A percentile compares a stretch with the other conserved stretches of the same genome.
Conservation (phyloP, 1,140 invertebrate genomes). For the Dinothrombium tinctorium region DNA sequence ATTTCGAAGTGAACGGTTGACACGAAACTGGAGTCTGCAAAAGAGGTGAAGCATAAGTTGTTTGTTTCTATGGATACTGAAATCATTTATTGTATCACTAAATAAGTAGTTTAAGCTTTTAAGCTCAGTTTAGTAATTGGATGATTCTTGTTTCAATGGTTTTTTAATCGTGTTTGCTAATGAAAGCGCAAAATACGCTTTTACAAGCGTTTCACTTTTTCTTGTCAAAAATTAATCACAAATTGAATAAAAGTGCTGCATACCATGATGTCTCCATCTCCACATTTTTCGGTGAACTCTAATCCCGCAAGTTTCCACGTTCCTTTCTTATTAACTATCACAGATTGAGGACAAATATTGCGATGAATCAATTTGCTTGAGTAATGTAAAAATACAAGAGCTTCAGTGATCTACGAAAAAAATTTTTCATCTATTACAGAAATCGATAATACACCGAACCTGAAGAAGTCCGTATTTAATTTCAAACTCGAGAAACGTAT, state of each 20-base stretch:
- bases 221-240: too few relatives aligned
- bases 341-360: constrained; percentile 74
- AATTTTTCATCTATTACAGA: neutral
- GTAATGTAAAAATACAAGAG: constrained; percentile 70
- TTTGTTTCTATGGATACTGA: too few relatives aligned
- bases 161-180: too few relatives aligned
- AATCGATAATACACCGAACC: constrained; percentile 27
- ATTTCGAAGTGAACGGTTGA: constrained; percentile 49
- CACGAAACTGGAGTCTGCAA: neutral
- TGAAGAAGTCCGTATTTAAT: constrained; percentile 76
- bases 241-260: too few relatives aligned
- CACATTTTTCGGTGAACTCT: constrained; percentile 44
- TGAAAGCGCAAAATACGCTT: too few relatives aligned
- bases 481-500: constrained; percentile 68
- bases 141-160: too few relatives aligned
- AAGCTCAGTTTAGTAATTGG: too few relatives aligned
- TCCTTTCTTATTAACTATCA: constrained; percentile 76
- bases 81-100: too few relatives aligned
- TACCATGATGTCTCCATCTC: constrained; percentile 17
- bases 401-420: constrained; percentile 58
- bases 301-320: constrained; percentile 89
- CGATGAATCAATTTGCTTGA: constrained; percentile 58
- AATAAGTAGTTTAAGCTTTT: too few relatives aligned
- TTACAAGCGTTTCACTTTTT: too few relatives aligned
- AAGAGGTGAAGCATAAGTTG: too few relatives aligned